Percentiles rank a stretch among this genome's conserved stretches.
Conservation (phyloP, 2,888 invertebrate genomes). For the Glyphotaelius pellucidus region DNA sequence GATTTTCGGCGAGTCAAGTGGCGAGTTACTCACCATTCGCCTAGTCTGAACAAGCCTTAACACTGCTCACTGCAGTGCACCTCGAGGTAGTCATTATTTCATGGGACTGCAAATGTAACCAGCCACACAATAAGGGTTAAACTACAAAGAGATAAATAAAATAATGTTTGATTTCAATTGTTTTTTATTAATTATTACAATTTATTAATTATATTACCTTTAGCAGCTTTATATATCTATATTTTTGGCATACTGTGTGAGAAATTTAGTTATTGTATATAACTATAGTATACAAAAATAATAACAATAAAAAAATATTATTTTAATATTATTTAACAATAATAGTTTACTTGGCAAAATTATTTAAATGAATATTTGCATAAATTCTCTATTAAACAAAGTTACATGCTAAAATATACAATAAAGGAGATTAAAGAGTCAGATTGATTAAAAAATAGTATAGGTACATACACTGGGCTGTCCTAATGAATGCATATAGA, state of each 20-base stretch:
- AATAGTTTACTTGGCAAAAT: constrained; percentile 53
- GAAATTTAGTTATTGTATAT: constrained; percentile 58
- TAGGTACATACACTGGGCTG: neutral
- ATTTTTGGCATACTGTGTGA: constrained; percentile 64
- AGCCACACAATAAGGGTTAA: neutral
- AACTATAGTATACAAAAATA: constrained; percentile 58
- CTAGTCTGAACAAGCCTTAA: too few species aligned
- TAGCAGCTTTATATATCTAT: constrained; percentile 61
- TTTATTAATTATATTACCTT: constrained; percentile 57
- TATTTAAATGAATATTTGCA: constrained; percentile 49
- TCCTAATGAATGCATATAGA: constrained; percentile 19
- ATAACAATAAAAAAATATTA: constrained; percentile 54
- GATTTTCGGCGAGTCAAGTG: too few species aligned
- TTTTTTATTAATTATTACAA: constrained; percentile 40
- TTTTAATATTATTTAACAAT: constrained; percentile 56
- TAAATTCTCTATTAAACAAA: constrained; percentile 38
- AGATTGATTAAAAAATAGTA: neutral
- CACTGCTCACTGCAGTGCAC: too few species aligned
- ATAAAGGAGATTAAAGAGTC: neutral
- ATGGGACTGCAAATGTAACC: too few species aligned
- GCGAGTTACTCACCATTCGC: too few species aligned
- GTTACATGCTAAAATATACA: constrained; percentile 20
- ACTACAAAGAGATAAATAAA: neutral
- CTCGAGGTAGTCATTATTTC: too few species aligned
- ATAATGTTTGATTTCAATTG: constrained; percentile 7